phyloP scores from a whole-genome alignment of 37 sponge, comb jelly and placozoan species.

The Aplysina aerophoba region DNA sequence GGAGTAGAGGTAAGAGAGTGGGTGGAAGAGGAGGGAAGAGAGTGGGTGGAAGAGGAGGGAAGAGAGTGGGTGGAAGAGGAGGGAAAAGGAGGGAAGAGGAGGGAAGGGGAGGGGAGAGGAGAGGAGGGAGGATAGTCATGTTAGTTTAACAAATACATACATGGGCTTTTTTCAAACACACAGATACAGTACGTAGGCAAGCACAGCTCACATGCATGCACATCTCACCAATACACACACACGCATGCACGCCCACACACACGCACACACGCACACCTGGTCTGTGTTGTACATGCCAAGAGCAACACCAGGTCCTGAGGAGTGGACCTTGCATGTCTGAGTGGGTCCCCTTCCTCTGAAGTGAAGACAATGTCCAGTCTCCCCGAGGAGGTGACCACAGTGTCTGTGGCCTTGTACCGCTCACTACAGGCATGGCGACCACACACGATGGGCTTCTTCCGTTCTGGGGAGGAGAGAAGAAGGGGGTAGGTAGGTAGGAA shows the following conservation, averaged over 20 bases:
- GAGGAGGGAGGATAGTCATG: no score
- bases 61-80: background rate
- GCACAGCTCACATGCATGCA: no score
- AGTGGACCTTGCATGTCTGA: conserved; percentile 60
- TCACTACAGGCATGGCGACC: conserved; percentile 96
- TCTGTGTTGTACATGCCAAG: conserved; percentile 98
- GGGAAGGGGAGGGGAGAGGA: no score
- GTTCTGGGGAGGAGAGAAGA: conserved; percentile 37
- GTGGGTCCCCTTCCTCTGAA: conserved; percentile 66
- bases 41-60: background rate
- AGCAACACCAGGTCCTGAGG: conserved; percentile 83
- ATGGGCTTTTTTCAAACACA: no score
- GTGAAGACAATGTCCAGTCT: conserved; percentile 85
- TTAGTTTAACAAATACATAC: no score
- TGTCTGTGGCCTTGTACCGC: conserved; percentile 96
- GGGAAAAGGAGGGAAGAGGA: background rate
- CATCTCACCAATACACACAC: no score
- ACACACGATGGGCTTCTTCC: conserved; percentile 94
- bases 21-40: background rate
- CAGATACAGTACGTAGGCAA: no score
- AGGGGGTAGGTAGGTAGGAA: background rate
- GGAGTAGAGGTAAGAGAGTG: background rate
- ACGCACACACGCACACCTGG: no score
- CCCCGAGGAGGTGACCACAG: conserved; percentile 89
- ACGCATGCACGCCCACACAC: no score